Base-by-base conservation (phyloP, 2,797 vertebrate species). In the Sebastes ruberrimus region DNA sequence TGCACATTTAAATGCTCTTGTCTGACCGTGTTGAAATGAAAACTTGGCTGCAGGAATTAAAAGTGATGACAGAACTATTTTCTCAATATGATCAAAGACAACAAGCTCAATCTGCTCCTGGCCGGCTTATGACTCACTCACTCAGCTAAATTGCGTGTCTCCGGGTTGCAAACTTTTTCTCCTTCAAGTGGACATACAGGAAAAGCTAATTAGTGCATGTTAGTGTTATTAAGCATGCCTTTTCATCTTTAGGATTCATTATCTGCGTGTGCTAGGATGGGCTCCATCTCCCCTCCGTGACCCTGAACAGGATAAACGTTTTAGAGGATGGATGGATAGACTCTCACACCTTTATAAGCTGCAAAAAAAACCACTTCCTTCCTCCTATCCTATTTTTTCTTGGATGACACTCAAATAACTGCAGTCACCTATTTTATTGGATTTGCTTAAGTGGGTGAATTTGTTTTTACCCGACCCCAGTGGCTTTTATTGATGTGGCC, bases 41-140 rank as follows among this genome's bases (percentile, higher is more conserved):
- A 81, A 56, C 57, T 67, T 74, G 79, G 81, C 80, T 76, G 77
- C 71, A 25, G 86, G 85, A 80, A 79, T 69, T 67, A 30, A 65
- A 64, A 38, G 56, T 70, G 53, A 78, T 35, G 75, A 78, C 76
- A 60, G 60, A 71, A 81, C 73, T 80, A 71, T 82, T 38, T 83
- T 86, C 20, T 71, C 67, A 65, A 3, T 55, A 61, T 66, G 87
- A 90, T 91, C 84, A 92, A 90, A 90, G 83, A 76, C 86, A 84
- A 82, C 72, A 74, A 57, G 55, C 60, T 86, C 78, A 74, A 22
- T 83, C 80, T 84, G 88, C 85, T 90, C 75, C 67, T 52, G 80
- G 82, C 74, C 80, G 70, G 8, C 1, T 63, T 27, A 55, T 87
- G 90, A 89, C 78, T 91, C 87, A 87, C 78, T 91, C 87, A 87